phyloP scores from a whole-genome alignment of 2,888 invertebrate genomes.

The Tetheella fluctuosa region DNA sequence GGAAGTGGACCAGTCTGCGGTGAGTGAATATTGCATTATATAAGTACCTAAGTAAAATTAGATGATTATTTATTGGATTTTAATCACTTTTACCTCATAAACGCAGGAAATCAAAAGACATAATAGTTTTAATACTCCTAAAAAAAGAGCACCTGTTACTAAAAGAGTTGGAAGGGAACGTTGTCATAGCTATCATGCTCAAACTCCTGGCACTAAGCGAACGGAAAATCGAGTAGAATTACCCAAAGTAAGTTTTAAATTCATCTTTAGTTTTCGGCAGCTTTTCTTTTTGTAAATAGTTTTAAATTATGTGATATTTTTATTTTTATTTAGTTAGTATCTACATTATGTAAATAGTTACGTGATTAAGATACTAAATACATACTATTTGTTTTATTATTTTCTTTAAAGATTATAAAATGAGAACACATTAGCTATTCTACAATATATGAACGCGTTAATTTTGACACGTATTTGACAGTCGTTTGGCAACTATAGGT shows the following conservation, averaged over 20 bases:
- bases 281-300: no score
- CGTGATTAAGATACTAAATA: no score
- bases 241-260: conserved; percentile 57
- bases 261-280: no score
- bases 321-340: no score
- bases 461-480: conserved; percentile 34
- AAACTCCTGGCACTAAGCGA: conserved; percentile 43
- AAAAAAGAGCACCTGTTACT: conserved; percentile 54
- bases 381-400: no score
- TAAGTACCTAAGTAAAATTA: no score
- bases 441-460: conserved; percentile 40
- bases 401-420: no score
- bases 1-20: conserved; percentile 38
- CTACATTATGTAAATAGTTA: no score
- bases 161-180: conserved; percentile 70
- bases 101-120: conserved; percentile 66
- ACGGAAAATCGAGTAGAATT: conserved; percentile 36
- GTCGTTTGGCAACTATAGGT: conserved; percentile 43
- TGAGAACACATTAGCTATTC: background rate
- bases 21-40: conserved; percentile 4
- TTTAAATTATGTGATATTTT: no score
- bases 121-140: conserved; percentile 67
- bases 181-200: conserved; percentile 69
- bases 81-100: background rate
- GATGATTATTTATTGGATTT: no score